Conservation (phyloP, 1,140 invertebrate species). For the Chlorops oryzae region DNA sequence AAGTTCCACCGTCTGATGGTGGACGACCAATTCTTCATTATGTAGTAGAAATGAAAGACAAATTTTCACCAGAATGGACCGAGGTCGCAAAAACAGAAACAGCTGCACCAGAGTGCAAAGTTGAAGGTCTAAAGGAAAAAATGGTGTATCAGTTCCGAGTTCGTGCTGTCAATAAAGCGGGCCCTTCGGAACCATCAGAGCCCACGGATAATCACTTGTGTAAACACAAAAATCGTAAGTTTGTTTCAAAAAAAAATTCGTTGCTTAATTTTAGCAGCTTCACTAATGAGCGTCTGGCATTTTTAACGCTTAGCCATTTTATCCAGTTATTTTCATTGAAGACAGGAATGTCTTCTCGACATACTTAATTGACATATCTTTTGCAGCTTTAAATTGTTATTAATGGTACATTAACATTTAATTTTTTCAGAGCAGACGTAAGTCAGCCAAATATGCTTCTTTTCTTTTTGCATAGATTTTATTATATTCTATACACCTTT, state of each 20-base stretch:
- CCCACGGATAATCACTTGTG: conserved; percentile 87
- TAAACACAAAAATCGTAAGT: conserved; percentile 89
- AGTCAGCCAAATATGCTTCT: too few relatives aligned
- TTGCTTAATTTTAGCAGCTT: not conserved
- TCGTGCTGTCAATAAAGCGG: conserved; percentile 87
- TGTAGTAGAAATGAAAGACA: conserved; percentile 93
- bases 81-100: conserved; percentile 79
- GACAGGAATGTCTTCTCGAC: too few relatives aligned
- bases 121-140: conserved; percentile 86
- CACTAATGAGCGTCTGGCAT: not conserved
- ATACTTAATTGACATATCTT: too few relatives aligned
- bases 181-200: conserved; percentile 78
- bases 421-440: too few relatives aligned
- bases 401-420: too few relatives aligned
- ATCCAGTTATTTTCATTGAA: not conserved
- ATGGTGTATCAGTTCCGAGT: conserved; percentile 91
- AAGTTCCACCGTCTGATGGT: conserved; percentile 81
- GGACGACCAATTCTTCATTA: conserved; percentile 94
- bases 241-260: too few relatives aligned
- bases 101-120: conserved; percentile 68
- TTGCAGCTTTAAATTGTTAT: too few relatives aligned
- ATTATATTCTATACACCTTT: not conserved
- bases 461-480: too few relatives aligned
- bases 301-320: not conserved
- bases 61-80: conserved; percentile 81